phyloP scores from a whole-genome alignment of 2,797 vertebrate genomes.

The Sebastes ruberrimus region DNA sequence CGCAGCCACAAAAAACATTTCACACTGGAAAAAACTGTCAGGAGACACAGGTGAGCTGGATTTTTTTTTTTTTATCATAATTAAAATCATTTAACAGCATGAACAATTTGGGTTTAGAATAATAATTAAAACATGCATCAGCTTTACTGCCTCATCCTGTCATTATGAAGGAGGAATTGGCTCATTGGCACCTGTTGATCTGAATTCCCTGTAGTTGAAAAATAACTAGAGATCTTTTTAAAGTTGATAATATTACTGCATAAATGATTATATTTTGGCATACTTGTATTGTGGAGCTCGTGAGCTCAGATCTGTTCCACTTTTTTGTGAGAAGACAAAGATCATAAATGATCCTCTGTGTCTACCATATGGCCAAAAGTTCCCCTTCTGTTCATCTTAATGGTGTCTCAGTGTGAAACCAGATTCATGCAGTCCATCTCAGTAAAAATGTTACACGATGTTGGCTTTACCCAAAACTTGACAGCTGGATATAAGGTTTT shows the following conservation, averaged over 20 bases:
- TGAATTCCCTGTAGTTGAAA: constrained; percentile 14
- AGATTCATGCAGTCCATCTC: neutral
- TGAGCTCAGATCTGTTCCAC: neutral
- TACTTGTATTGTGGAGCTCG: neutral
- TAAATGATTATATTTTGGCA: neutral
- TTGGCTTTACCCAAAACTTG: neutral
- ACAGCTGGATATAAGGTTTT: neutral
- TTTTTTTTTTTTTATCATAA: neutral
- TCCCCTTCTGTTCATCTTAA: neutral
- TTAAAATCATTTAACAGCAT: neutral
- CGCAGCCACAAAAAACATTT: constrained; percentile 61
- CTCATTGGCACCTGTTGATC: constrained; percentile 71
- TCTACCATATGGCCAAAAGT: constrained; percentile 12
- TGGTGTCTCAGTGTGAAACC: neutral
- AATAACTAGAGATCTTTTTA: constrained; percentile 9
- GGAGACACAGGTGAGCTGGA: constrained; percentile 79
- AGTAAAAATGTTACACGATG: neutral
- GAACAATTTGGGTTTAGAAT: neutral
- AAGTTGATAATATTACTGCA: constrained; percentile 23
- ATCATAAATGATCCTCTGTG: neutral
- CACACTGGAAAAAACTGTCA: constrained; percentile 71
- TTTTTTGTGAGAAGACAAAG: neutral
- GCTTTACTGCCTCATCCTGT: neutral
- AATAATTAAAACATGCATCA: neutral
- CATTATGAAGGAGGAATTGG: neutral